A percentile compares a stretch with the other conserved stretches of the same genome.
phyloP scores from a whole-genome alignment of 2,797 vertebrate genomes.

The Macrochelys suwanniensis region DNA sequence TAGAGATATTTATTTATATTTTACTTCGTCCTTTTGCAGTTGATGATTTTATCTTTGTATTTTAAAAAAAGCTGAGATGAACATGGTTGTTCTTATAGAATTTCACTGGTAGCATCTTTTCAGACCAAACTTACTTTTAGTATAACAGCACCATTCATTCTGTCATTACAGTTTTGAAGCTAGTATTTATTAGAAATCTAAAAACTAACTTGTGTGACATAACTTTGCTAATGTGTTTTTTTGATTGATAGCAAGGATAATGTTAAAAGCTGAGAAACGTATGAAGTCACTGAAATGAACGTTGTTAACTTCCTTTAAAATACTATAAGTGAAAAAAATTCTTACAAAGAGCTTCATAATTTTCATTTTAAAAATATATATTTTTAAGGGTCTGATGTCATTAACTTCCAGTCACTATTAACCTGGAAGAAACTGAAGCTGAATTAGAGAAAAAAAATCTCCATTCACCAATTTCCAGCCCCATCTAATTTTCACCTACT shows the following conservation, averaged over 20 bases:
- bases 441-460: neutral
- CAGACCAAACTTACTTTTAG: neutral
- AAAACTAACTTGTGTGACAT: neutral
- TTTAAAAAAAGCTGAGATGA: neutral
- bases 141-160: fast-evolving
- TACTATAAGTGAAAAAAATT: neutral
- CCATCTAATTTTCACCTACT: neutral
- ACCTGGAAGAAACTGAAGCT: neutral
- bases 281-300: fast-evolving
- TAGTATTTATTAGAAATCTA: neutral
- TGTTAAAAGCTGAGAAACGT: neutral
- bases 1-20: neutral
- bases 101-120: neutral
- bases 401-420: neutral
- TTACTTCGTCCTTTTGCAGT: neutral
- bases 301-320: neutral
- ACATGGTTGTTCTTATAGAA: neutral
- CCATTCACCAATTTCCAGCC: neutral
- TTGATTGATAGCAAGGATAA: neutral
- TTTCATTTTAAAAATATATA: neutral
- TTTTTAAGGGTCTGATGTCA: neutral
- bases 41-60: neutral
- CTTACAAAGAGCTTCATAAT: neutral
- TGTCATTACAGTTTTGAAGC: neutral
- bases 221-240: neutral